Evolutionary conservation across 2,113 vertebrate species (phyloP), one percentile per base, ranked within the genome.

Genomic region (Axis porcinus): DNA sequence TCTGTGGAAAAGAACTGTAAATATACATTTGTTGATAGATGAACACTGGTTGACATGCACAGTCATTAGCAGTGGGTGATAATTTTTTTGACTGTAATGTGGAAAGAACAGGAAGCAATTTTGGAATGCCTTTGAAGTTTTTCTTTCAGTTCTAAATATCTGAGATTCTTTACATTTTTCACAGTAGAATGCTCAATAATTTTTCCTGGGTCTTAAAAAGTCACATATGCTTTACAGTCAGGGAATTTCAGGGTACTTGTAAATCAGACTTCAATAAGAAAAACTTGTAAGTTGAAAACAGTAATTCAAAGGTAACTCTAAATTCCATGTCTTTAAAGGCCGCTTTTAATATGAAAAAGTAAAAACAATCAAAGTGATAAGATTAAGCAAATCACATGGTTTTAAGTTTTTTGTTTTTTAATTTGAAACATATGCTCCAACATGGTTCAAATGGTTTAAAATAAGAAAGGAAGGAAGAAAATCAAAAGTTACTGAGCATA

Each of bases 101-200:
- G 78, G 54, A 97, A 97, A 96, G 91, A 97, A 86, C 60, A 96
- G 89, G 90, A 58, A 88, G 78, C 55, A 95, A 62, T 60, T 95
- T 58, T 96, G 94, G 89, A 97, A 97, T 91, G 83, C 57, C 52
- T 96, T 94, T 96, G 95, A 89, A 96, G 94, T 74, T 95, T 97
- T 95, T 92, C 74, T 94, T 89, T 74, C 83, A 54, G 81, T 85
- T 96, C 89, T 89, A 94, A 97, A 97, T 96, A 96, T 83, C 79
- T 96, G 95, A 96, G 67, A 97, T 86, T 95, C 95, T 93, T 97
- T 50, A 84, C 16, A 97, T 93, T 88, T 97, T 98, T 96, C 74
- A 97, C 30, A 96, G 55, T 28, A 81, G 36, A 85, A 74, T 92
- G 55, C 43, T 47, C n/a, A 60, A 3, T 74, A 60, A 85, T 90